Percentiles rank a stretch among this genome's conserved stretches.
phyloP scores from a whole-genome alignment of 2,797 vertebrate species.

The Sebastes steindachneri region DNA sequence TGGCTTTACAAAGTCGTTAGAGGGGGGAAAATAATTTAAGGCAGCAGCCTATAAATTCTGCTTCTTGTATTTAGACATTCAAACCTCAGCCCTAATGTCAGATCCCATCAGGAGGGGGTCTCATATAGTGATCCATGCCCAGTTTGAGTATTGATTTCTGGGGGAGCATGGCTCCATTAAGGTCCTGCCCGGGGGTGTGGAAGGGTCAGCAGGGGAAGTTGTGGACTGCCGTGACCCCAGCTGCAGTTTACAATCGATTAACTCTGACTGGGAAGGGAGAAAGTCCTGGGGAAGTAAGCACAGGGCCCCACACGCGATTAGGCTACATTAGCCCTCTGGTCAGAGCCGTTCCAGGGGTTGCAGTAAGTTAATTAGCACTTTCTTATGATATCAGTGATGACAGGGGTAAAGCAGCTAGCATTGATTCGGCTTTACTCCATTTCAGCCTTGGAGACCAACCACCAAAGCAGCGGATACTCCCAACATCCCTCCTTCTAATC shows the following conservation, averaged over 20 bases:
- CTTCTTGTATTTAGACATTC: conserved; percentile 69
- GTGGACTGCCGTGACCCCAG: conserved; percentile 90
- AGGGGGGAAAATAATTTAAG: background rate
- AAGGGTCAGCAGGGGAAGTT: conserved; percentile 90
- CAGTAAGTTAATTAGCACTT: conserved; percentile 88
- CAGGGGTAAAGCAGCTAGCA: conserved; percentile 80
- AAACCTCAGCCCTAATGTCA: conserved; percentile 64
- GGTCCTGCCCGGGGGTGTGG: conserved; percentile 89
- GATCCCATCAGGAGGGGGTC: conserved; percentile 70
- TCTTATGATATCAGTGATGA: conserved; percentile 86
- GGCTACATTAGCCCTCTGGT: conserved; percentile 90
- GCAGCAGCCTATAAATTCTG: conserved; percentile 30
- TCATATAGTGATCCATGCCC: conserved; percentile 88
- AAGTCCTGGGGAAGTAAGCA: conserved; percentile 90
- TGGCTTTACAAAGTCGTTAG: background rate
- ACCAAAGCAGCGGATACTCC: conserved; percentile 58
- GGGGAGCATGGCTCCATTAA: conserved; percentile 94
- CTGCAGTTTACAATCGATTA: conserved; percentile 97
- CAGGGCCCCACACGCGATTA: conserved; percentile 87
- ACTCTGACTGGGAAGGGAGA: conserved; percentile 85
- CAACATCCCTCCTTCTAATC: conserved; percentile 46
- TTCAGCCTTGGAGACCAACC: conserved; percentile 76
- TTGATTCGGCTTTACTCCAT: conserved; percentile 82
- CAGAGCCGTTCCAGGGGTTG: conserved; percentile 87
- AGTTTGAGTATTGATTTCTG: conserved; percentile 97